These are phyloP conservation scores for Trilocha varians DNA, from an alignment of 2,888 invertebrate species.

Conservation along the genomic window DNA sequence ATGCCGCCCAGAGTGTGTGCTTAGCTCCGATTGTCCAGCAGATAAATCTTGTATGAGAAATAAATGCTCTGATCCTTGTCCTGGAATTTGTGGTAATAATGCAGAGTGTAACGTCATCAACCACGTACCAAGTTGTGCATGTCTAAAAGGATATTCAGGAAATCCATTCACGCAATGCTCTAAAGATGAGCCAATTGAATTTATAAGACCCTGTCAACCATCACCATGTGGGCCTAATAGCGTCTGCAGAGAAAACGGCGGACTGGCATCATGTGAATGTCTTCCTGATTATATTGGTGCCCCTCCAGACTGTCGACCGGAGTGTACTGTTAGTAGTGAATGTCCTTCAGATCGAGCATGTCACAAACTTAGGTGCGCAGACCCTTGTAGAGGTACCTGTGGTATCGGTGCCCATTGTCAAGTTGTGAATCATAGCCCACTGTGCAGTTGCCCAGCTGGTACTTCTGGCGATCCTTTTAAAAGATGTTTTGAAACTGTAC, in stretches of 20 bases:
- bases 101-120: slow-evolving; percentile 89
- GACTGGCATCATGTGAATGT: slow-evolving; percentile 82
- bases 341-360: slow-evolving; percentile 84
- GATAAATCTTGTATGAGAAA: slow-evolving; percentile 87
- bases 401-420: slow-evolving; percentile 81
- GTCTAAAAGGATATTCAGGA: slow-evolving; percentile 80
- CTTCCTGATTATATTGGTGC: slow-evolving; percentile 78
- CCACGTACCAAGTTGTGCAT: slow-evolving; percentile 90
- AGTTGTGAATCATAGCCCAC: slow-evolving; percentile 85
- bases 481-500: slow-evolving; percentile 58
- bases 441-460: slow-evolving; percentile 80
- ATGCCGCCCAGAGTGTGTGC: slow-evolving; percentile 89
- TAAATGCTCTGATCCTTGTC: slow-evolving; percentile 90
- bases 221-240: slow-evolving; percentile 85
- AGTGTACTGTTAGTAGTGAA: slow-evolving; percentile 85
- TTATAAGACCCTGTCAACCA: slow-evolving; percentile 79
- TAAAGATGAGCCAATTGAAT: slow-evolving; percentile 37
- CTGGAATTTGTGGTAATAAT: slow-evolving; percentile 86
- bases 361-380: slow-evolving; percentile 81
- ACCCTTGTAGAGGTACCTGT: slow-evolving; percentile 85
- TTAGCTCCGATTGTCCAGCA: slow-evolving; percentile 88
- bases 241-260: slow-evolving; percentile 81
- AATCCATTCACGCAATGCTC: slow-evolving; percentile 76
- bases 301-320: slow-evolving; percentile 82
- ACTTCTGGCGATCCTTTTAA: slow-evolving; percentile 79